phyloP scores from a whole-genome alignment of 2,888 invertebrate genomes.

The Acanthosepion pharaonis region DNA sequence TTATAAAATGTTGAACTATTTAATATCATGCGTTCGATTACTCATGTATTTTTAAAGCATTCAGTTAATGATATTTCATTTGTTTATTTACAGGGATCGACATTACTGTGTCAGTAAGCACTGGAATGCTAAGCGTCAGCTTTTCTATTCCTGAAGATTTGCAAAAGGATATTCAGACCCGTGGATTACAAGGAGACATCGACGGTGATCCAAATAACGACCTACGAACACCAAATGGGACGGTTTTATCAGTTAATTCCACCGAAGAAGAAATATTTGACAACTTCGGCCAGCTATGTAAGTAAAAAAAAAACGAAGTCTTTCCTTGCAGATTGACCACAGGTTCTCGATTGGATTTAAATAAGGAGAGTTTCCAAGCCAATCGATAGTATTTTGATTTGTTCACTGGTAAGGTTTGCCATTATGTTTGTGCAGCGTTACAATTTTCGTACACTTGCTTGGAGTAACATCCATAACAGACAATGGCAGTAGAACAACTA shows the following conservation, averaged over 20 bases:
- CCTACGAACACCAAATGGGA: conserved; percentile 18
- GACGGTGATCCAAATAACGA: background rate
- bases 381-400: too few species aligned
- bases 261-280: conserved; percentile 38
- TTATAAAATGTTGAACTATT: too few species aligned
- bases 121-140: background rate
- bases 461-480: too few species aligned
- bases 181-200: background rate
- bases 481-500: too few species aligned
- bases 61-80: background rate
- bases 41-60: too few species aligned
- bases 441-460: too few species aligned
- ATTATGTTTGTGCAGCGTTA: too few species aligned
- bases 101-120: background rate
- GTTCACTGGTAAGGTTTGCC: too few species aligned
- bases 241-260: background rate
- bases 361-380: too few species aligned
- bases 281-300: conserved; percentile 36
- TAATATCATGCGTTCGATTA: too few species aligned
- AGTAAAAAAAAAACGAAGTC: background rate
- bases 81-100: conserved; percentile 25
- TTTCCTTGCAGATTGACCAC: too few species aligned
- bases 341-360: too few species aligned
- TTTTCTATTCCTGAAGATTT: background rate
- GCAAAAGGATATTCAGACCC: background rate